These are phyloP conservation scores for Pempheris klunzingeri DNA, from an alignment of 2,797 vertebrate genomes.

Conservation along the genomic window DNA sequence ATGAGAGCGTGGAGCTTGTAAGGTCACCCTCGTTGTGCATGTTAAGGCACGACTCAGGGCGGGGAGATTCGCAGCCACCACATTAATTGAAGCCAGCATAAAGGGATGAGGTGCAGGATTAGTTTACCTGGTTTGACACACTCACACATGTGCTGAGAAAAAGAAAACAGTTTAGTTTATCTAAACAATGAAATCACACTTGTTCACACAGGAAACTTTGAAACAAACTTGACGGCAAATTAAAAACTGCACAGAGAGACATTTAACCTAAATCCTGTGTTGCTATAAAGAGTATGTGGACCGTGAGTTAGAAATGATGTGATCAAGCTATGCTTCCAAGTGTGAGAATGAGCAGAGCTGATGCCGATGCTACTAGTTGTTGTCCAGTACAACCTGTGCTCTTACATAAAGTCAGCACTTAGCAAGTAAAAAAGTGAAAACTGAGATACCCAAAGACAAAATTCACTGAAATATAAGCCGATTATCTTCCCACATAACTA, in stretches of 20 bases:
- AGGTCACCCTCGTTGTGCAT: conserved; percentile 89
- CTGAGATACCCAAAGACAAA: not conserved
- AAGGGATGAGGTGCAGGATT: conserved; percentile 77
- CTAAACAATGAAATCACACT: not conserved
- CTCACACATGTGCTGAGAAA: too few species aligned
- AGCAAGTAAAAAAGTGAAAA: conserved; percentile 7
- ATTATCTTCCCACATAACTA: conserved; percentile 15
- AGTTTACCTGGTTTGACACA: conserved; percentile 73
- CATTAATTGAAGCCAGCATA: conserved; percentile 79
- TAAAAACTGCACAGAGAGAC: not conserved
- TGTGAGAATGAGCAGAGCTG: not conserved
- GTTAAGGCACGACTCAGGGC: conserved; percentile 86
- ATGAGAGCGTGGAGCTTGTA: conserved; percentile 86
- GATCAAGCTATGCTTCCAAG: not conserved
- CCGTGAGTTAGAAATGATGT: not conserved
- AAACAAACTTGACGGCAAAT: not conserved
- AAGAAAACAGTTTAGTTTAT: not conserved
- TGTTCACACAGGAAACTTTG: too few species aligned
- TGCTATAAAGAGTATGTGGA: not conserved
- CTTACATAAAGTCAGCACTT: conserved; percentile 2
- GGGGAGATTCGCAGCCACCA: conserved; percentile 74
- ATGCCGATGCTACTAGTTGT: not conserved
- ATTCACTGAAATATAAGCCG: conserved; percentile 1
- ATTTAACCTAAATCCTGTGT: too few species aligned
- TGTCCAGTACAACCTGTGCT: not conserved